Percentiles rank a stretch among this genome's conserved stretches.
These are phyloP conservation scores for Butorides virescens DNA, from an alignment of 2,113 vertebrate species.

Conservation along the genomic window DNA sequence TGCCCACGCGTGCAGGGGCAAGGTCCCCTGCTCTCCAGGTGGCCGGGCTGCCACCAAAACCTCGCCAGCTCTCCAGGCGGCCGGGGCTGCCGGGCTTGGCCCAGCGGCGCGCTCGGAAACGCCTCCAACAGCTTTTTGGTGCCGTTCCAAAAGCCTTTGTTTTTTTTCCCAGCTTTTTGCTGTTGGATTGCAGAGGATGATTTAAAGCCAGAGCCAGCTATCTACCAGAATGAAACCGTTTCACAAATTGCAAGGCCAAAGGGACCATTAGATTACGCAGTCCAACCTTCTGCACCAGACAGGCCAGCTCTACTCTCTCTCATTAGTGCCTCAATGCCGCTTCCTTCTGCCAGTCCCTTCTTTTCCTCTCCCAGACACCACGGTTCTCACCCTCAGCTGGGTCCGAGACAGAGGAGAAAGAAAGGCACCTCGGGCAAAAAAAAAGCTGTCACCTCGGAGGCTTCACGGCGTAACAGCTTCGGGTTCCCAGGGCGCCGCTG, in stretches of 20 bases:
- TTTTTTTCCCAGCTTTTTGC: conserved; percentile 39
- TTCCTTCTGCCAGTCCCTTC: neutral
- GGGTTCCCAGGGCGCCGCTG: neutral
- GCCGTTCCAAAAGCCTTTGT: neutral
- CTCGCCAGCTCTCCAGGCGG: too few species aligned
- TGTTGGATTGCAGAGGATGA: conserved; percentile 44
- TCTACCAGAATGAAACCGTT: conserved; percentile 47
- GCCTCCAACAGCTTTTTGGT: conserved; percentile 32
- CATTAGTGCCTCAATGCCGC: neutral
- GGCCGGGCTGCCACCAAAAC: neutral
- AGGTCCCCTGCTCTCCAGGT: neutral
- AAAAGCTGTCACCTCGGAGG: neutral
- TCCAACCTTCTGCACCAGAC: neutral
- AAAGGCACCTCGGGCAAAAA: neutral
- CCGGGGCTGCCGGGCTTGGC: neutral
- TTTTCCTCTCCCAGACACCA: neutral
- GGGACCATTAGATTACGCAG: conserved; percentile 26
- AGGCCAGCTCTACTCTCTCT: conserved; percentile 10
- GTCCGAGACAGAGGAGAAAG: neutral
- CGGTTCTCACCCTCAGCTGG: neutral
- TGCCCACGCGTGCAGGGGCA: neutral
- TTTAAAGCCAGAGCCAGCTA: conserved; percentile 42
- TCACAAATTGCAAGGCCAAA: conserved; percentile 31
- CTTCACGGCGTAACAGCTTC: neutral
- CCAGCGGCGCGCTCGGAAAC: neutral